Evolutionary conservation across 1,140 invertebrate species (phyloP).

Genomic region (Druon quercuslanigerum): DNA sequence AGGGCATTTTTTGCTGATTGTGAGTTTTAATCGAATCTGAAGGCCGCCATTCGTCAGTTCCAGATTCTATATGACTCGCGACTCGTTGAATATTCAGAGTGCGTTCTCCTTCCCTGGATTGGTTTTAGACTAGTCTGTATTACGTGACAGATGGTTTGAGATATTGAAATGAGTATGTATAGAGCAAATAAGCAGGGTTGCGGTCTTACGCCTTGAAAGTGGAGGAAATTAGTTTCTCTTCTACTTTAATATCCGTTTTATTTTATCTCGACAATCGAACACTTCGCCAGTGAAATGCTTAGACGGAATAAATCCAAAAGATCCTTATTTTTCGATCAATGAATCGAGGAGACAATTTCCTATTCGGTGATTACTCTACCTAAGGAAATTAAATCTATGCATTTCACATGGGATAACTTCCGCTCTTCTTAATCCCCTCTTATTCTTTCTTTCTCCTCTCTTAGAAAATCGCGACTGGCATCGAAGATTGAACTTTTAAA

Average conservation of each 20-base stretch:
- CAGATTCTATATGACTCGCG: constrained; percentile 39
- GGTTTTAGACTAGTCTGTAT: not conserved
- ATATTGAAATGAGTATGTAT: constrained; percentile 37
- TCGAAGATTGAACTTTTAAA: not conserved
- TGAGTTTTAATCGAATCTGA: constrained; percentile 35
- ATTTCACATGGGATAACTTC: not conserved
- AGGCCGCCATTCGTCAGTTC: constrained; percentile 33
- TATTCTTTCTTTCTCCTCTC: not conserved
- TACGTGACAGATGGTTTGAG: not conserved
- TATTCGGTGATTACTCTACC: not conserved
- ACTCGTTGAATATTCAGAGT: constrained; percentile 51
- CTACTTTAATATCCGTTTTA: constrained; percentile 49
- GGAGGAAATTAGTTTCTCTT: constrained; percentile 38
- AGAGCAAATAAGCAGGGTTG: constrained; percentile 20
- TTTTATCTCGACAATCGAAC: constrained; percentile 39
- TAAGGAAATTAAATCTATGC: constrained; percentile 8
- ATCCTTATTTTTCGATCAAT: not conserved
- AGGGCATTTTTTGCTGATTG: not conserved
- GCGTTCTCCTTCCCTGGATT: constrained; percentile 35
- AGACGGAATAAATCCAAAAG: not conserved
- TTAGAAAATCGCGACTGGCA: not conserved
- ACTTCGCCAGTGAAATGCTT: no score
- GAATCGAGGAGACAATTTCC: constrained; percentile 3
- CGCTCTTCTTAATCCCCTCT: no score
- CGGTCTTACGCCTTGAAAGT: constrained; percentile 15